Base-by-base conservation (phyloP, 2,797 vertebrate species). In the Streptopelia turtur region DNA sequence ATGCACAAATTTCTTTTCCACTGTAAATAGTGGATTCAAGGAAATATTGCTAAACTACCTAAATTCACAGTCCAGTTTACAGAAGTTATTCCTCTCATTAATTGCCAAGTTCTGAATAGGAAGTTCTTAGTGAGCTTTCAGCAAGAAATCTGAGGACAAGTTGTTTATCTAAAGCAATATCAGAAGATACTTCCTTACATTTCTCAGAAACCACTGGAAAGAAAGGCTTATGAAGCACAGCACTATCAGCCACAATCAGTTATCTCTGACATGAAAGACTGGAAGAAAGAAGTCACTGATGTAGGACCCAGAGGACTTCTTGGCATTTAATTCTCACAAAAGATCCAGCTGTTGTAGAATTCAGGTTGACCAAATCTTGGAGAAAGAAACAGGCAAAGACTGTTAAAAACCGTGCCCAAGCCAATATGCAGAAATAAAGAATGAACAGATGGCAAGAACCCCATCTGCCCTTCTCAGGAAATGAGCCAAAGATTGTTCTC, bases 381-480 rank as follows among this genome's bases (percentile, higher is more conserved):
- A 85, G 60, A 45, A 72, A 61, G 64, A 50, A 75, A 20, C n/a
- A 52, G 56, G 30, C n/a, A 60, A 81, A 80, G 21, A 37, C 35
- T 83, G 31, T 57, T 72, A 35, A 47, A 83, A 82, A 50, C 33
- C n/a, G 9, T 77, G 16, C n/a, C 65, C 47, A 78, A 57, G 18
- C 5, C 69, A 80, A 52, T 52, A 91, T 33, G 71, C 74, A 81
- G 81, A 87, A 89, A 68, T 56, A 79, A 87, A 89, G 66, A 77
- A 83, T 23, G 9, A 84, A 56, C 8, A 82, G 59, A 80, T 85
- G 91, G 64, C 85, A 92, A 84, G 87, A 96, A 65, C 60, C 85
- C 68, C 94, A 91, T 89, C 83, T 94, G 85, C 64, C 89, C 78
- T 90, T 83, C 79, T 90, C 41, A 56, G 65, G 28, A 94, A 89